These are phyloP conservation scores for Desoria tigrina DNA, from an alignment of 2,888 invertebrate genomes.

Conservation along the genomic window DNA sequence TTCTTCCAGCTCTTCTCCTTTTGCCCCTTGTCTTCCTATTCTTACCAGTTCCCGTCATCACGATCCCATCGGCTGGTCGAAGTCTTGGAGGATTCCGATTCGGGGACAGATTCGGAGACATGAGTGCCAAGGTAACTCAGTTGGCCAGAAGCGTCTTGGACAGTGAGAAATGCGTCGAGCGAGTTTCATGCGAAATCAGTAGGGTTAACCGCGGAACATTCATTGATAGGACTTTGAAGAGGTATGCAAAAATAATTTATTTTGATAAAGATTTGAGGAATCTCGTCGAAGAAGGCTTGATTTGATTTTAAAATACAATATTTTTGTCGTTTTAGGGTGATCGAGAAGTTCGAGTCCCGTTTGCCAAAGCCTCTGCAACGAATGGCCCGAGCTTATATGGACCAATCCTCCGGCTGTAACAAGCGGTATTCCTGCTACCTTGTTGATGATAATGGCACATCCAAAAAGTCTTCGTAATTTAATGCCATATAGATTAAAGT, in stretches of 20 bases:
- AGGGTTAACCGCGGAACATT: conserved; percentile 41
- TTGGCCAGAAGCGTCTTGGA: conserved; percentile 42
- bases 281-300: too few relatives aligned
- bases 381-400: conserved; percentile 30
- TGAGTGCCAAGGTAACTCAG: conserved; percentile 36
- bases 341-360: conserved; percentile 27
- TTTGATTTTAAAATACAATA: too few relatives aligned
- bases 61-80: conserved; percentile 31
- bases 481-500: too few relatives aligned
- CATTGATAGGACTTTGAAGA: conserved; percentile 45
- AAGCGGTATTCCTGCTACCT: conserved; percentile 32
- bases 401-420: conserved; percentile 23
- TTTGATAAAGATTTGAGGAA: not conserved
- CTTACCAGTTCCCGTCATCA: conserved; percentile 48
- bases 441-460: conserved; percentile 23
- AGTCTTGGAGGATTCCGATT: conserved; percentile 1
- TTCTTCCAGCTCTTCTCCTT: conserved; percentile 42
- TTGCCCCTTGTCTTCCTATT: conserved; percentile 46
- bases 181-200: conserved; percentile 49
- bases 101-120: conserved; percentile 36
- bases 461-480: conserved; percentile 18
- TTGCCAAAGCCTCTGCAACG: conserved; percentile 26
- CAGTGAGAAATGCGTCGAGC: conserved; percentile 48
- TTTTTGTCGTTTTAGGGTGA: conserved; percentile 26
- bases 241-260: conserved; percentile 25